Base-by-base conservation (phyloP, 2,797 vertebrate genomes). In the Sorex maritimensis region DNA sequence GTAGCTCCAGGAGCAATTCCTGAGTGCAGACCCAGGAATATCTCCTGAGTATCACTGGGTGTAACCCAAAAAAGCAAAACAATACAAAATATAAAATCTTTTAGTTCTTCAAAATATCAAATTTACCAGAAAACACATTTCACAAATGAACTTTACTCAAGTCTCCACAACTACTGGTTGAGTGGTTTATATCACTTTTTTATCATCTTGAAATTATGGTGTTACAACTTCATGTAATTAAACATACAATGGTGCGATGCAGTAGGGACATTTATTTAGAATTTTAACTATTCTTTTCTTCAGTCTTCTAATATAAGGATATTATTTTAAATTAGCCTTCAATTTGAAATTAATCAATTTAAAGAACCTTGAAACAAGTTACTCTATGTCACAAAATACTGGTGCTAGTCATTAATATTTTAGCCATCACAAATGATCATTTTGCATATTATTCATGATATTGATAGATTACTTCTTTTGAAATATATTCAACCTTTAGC, bases 331-430 rank as follows among this genome's bases (percentile, higher is more conserved):
- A 63, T 92, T 44, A n/a, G 58, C 41, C 86, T 81, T 90, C 81
- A 85, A 81, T 85, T 68, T 88, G 38, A 81, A 92, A 72, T 88
- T 58, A 15, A 52, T 28, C n/a, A 5, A 69, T n/a, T 69, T 28
- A 6, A 69, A 80, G 87, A 93, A 79, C 55, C 81, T 91, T 90
- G 71, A 94, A 94, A 80, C 68, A 86, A 77, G 61, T 9, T 77
- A 68, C 28, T 73, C n/a, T 90, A 79, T 3, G 24, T 88, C 34
- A 86, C 8, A 87, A 94, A 81, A 74, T 67, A 28, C 69, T 91
- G 30, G 79, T 49, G 6, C 46, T 82, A 34, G 28, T 63, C 41
- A 58, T 82, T 69, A 81, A 55, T 81, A 92, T 81, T 84, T 81
- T 79, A 17, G 72, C 4, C 52, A 88, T 81, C 38, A 74, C 85